Evolutionary conservation across 1,140 invertebrate species (phyloP).

Genomic region (Teleopsis dalmanni): DNA sequence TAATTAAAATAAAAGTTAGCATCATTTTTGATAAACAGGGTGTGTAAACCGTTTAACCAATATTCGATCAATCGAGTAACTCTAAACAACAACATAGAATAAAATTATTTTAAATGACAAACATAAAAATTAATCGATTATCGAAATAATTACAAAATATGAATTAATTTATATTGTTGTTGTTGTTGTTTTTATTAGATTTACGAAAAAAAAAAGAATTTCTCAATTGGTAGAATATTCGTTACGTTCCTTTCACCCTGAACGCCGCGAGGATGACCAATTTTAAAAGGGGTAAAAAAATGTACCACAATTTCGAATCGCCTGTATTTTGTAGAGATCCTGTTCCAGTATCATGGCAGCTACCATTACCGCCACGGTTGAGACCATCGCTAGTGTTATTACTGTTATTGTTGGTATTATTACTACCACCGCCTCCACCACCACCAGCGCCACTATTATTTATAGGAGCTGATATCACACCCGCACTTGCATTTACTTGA

Average conservation of each 20-base stretch:
- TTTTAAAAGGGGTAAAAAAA: slow-evolving; percentile 13
- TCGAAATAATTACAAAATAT: too few species aligned
- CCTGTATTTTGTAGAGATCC: slow-evolving; percentile 44
- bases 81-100: not conserved
- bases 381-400: slow-evolving; percentile 30
- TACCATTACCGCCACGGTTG: slow-evolving; percentile 35
- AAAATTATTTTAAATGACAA: not conserved
- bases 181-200: too few species aligned
- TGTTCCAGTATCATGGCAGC: slow-evolving; percentile 42
- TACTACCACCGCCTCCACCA: slow-evolving; percentile 23
- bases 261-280: not conserved
- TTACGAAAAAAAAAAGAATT: too few species aligned
- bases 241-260: not conserved
- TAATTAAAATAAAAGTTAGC: slow-evolving; percentile 3
- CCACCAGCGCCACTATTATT: slow-evolving; percentile 35
- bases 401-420: slow-evolving; percentile 24
- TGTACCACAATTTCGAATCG: slow-evolving; percentile 57
- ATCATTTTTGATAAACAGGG: not conserved
- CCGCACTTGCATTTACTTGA: slow-evolving; percentile 46
- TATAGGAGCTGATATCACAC: slow-evolving; percentile 37
- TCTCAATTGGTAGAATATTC: not conserved
- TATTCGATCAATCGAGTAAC: not conserved
- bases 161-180: too few species aligned
- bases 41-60: not conserved
- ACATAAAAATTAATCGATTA: not conserved